Conservation (phyloP, 2,113 vertebrate species). For the Orthonyx spaldingii region DNA sequence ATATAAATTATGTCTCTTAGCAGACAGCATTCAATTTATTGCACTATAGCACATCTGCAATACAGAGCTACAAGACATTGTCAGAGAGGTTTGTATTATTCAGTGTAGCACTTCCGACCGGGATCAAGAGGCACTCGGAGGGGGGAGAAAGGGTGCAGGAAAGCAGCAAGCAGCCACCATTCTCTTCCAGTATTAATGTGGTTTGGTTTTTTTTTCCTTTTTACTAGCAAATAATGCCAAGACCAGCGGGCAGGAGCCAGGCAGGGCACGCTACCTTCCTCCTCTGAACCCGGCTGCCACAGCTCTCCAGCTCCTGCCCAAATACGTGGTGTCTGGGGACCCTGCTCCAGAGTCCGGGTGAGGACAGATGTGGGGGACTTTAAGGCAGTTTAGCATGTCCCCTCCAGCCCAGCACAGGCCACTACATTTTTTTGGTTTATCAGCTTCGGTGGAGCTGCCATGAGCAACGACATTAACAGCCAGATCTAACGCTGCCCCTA, state of each 20-base stretch:
- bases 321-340: accelerated
- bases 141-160: slow-evolving; percentile 2
- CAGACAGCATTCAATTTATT: slow-evolving; percentile 78
- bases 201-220: background rate
- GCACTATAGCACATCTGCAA: slow-evolving; percentile 77
- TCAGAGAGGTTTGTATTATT: slow-evolving; percentile 68
- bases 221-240: background rate
- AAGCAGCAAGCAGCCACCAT: slow-evolving; percentile 55
- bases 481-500: background rate
- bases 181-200: background rate
- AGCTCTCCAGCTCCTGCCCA: background rate
- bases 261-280: background rate
- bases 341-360: background rate
- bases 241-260: slow-evolving; percentile 19
- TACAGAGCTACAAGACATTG: slow-evolving; percentile 68
- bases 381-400: slow-evolving; percentile 27
- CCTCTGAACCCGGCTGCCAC: background rate
- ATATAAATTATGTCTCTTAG: slow-evolving; percentile 79
- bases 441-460: background rate
- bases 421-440: slow-evolving; percentile 23
- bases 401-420: background rate
- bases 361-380: background rate
- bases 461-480: slow-evolving; percentile 11
- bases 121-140: slow-evolving; percentile 72
- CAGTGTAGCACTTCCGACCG: slow-evolving; percentile 62